phyloP scores from a whole-genome alignment of 2,888 invertebrate genomes.

The Nebria salina region DNA sequence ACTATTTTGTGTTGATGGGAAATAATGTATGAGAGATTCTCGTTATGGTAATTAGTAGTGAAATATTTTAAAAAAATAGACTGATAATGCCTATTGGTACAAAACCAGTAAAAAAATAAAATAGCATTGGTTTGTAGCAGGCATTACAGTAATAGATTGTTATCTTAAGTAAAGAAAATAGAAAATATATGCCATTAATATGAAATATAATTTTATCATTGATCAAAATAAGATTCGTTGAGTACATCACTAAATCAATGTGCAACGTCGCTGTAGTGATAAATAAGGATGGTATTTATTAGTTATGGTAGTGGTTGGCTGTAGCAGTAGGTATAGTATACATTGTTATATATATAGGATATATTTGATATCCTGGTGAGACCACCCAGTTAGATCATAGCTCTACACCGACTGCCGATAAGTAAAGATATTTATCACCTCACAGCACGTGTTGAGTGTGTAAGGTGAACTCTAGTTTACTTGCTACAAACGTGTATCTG shows the following conservation, averaged over 20 bases:
- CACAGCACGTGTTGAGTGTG: conserved; percentile 43
- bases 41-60: no score
- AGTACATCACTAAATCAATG: background rate
- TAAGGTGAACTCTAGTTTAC: conserved; percentile 15
- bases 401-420: conserved; percentile 28
- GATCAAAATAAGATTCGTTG: background rate
- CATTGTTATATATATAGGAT: conserved; percentile 31
- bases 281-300: conserved; percentile 15
- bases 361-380: conserved; percentile 32
- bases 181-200: background rate
- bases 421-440: conserved; percentile 44
- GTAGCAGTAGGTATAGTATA: background rate
- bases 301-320: conserved; percentile 15
- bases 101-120: no score
- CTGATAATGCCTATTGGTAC: no score
- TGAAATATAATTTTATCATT: conserved; percentile 1
- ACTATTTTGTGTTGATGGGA: no score
- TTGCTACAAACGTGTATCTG: conserved; percentile 2
- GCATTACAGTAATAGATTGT: background rate
- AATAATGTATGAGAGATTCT: no score
- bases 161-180: background rate
- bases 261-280: background rate
- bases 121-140: background rate
- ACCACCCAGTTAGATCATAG: conserved; percentile 40
- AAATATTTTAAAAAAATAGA: no score